Conservation (phyloP, 2,797 vertebrate genomes). For the Enteromius fasciolatus region DNA sequence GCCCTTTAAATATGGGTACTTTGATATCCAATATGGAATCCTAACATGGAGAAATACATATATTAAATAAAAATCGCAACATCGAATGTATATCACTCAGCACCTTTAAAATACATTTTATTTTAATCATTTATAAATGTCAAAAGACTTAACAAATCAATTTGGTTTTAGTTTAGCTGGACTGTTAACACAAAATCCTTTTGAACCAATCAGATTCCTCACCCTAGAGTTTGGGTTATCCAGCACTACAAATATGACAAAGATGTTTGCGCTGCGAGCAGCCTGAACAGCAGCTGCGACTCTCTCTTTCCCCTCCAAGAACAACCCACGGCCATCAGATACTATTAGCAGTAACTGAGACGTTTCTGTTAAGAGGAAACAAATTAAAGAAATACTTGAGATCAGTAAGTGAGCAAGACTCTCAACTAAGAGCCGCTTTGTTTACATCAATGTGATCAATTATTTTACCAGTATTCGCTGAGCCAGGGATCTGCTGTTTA, state of each 20-base stretch:
- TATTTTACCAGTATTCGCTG: conserved; percentile 78
- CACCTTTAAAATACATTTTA: neutral
- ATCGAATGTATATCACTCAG: neutral
- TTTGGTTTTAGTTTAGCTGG: neutral
- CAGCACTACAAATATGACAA: conserved; percentile 93
- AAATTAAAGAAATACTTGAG: neutral
- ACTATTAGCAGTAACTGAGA: conserved; percentile 93
- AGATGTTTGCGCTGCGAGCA: conserved; percentile 85
- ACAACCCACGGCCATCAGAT: conserved; percentile 93
- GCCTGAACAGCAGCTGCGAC: conserved; percentile 87
- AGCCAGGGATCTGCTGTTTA: conserved; percentile 80
- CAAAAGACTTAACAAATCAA: neutral
- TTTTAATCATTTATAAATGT: neutral
- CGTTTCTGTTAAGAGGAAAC: conserved; percentile 76
- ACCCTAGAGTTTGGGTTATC: conserved; percentile 96
- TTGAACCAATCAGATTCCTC: conserved; percentile 56
- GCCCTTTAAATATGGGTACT: conserved; percentile 93
- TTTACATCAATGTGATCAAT: neutral
- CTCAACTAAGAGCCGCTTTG: neutral
- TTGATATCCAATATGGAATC: conserved; percentile 98
- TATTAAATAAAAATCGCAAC: neutral
- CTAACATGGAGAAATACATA: conserved; percentile 68
- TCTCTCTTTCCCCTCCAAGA: conserved; percentile 94
- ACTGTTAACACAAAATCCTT: neutral
- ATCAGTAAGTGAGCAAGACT: neutral